These are phyloP conservation scores for Herpetotheres cachinnans DNA, from an alignment of 2,113 vertebrate species.

Conservation along the genomic window DNA sequence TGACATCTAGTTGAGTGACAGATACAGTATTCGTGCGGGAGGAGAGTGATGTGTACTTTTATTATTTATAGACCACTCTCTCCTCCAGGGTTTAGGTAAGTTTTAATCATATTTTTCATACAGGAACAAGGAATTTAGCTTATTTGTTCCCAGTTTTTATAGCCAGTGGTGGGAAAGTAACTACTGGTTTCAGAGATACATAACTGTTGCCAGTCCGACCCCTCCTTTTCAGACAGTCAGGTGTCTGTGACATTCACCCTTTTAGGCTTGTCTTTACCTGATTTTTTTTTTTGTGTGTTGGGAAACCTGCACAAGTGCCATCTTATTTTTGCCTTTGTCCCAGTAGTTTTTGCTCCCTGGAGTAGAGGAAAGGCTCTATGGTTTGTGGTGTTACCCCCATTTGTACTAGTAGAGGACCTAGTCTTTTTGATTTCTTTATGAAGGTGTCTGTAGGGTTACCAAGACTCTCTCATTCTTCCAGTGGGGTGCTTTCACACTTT, in stretches of 20 bases:
- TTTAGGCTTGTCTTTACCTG: not conserved
- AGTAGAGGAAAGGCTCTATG: not conserved
- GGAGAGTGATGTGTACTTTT: not conserved
- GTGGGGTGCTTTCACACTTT: not conserved
- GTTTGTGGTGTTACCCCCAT: not conserved
- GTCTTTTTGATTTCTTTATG: not conserved
- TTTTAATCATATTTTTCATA: not conserved
- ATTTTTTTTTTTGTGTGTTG: not conserved
- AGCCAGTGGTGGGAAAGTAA: not conserved
- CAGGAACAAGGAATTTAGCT: not conserved
- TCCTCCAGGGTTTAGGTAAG: not conserved
- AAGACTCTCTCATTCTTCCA: not conserved
- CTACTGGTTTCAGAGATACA: not conserved
- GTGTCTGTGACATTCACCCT: not conserved
- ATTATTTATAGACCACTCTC: conserved; percentile 44
- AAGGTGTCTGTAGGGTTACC: not conserved
- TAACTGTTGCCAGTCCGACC: not conserved
- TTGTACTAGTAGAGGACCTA: not conserved
- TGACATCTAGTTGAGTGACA: conserved; percentile 48
- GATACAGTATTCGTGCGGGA: not conserved
- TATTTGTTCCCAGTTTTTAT: not conserved
- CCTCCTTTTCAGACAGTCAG: not conserved
- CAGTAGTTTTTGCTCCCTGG: not conserved
- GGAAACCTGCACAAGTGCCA: not conserved
- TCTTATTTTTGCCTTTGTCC: not conserved